Evolutionary conservation across 1,140 invertebrate genomes (phyloP).

Genomic region (Anastatus disparis): DNA sequence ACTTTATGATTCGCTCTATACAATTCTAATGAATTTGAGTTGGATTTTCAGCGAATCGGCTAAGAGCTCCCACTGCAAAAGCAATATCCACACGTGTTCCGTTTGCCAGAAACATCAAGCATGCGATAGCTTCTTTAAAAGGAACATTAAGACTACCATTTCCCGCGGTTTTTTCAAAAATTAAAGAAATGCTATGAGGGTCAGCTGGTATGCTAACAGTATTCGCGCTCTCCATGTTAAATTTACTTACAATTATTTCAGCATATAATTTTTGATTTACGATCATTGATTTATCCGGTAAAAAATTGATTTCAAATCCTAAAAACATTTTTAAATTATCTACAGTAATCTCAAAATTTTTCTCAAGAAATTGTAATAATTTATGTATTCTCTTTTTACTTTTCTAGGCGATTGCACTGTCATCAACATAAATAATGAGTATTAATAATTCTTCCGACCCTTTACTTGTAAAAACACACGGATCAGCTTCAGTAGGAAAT

Average conservation of each 20-base stretch:
- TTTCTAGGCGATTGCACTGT: too few species aligned
- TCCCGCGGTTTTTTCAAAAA: neutral
- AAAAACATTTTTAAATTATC: slow-evolving; percentile 8
- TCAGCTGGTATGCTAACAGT: neutral
- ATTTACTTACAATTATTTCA: neutral
- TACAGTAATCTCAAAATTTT: too few species aligned
- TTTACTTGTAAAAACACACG: slow-evolving; percentile 37
- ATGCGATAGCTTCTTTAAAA: neutral
- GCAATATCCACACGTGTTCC: neutral
- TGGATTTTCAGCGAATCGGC: neutral
- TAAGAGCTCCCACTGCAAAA: neutral
- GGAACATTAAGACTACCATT: neutral
- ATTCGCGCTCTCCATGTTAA: neutral
- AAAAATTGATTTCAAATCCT: neutral
- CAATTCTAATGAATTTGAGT: neutral
- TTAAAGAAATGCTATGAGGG: neutral
- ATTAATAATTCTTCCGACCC: slow-evolving; percentile 39
- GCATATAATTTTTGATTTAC: neutral
- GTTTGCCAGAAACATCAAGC: neutral
- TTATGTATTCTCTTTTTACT: too few species aligned
- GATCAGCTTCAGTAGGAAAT: too few species aligned
- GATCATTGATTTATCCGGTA: neutral
- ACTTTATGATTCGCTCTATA: neutral
- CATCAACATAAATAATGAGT: too few species aligned
- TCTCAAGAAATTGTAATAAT: too few species aligned